phyloP scores from a whole-genome alignment of 1,140 invertebrate genomes.

The Hetaerina americana region DNA sequence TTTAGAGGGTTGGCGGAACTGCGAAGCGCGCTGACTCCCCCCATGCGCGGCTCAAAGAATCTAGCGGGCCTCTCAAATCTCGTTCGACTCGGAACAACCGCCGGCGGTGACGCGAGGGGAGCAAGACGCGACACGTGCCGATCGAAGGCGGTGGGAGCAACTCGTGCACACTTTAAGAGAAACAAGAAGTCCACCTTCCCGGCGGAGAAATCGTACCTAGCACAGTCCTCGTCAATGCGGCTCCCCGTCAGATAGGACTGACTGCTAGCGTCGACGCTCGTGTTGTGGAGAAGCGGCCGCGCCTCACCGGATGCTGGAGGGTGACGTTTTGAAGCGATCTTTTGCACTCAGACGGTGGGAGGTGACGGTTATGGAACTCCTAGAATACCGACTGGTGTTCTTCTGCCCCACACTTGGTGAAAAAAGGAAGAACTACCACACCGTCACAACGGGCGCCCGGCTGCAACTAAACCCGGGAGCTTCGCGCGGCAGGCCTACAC shows the following conservation, averaged over 20 bases:
- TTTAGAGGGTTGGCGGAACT: no score
- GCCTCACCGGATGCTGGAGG: neutral
- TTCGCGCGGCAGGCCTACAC: conserved; percentile 9
- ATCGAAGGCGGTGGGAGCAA: no score
- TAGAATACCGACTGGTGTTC: neutral
- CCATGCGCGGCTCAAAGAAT: no score
- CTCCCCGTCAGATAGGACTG: neutral
- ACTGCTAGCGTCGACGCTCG: neutral
- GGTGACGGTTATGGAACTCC: neutral
- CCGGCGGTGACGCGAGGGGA: no score
- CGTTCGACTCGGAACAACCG: no score
- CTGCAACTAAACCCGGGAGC: conserved; percentile 23
- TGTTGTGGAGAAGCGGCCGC: neutral
- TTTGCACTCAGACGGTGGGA: neutral
- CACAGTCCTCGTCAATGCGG: neutral
- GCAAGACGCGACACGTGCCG: no score
- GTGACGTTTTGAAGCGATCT: neutral
- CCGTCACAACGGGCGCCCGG: conserved; percentile 29
- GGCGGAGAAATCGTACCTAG: neutral
- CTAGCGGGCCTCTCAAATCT: no score
- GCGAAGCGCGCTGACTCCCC: no score
- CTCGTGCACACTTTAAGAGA: no score
- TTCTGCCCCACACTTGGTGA: conserved; percentile 17
- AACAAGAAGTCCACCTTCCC: neutral
- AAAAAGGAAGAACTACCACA: conserved; percentile 31